These are phyloP conservation scores for Rhagium mordax DNA, from an alignment of 2,888 invertebrate genomes.

Conservation along the genomic window DNA sequence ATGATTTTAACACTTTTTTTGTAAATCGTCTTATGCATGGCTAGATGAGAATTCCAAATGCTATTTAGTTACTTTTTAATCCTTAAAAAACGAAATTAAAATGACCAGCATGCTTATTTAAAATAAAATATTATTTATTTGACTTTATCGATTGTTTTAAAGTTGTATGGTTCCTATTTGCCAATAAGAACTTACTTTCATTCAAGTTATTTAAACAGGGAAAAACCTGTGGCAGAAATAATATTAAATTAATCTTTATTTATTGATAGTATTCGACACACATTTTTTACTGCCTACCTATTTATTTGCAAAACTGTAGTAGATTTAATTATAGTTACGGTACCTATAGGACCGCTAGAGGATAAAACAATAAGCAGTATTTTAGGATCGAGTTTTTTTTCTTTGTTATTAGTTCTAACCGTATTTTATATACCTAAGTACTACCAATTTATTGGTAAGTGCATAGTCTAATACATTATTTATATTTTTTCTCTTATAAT, in stretches of 20 bases:
- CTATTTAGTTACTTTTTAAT: constrained; percentile 35
- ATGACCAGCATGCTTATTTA: no score
- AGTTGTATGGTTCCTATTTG: no score
- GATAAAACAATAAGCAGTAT: background rate
- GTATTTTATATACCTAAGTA: no score
- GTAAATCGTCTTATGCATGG: constrained; percentile 37
- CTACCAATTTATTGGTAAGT: no score
- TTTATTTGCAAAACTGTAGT: background rate
- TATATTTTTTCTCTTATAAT: no score
- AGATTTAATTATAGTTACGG: background rate
- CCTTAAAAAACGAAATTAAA: background rate
- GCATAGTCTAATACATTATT: no score
- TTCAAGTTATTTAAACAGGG: background rate
- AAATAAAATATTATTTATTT: constrained; percentile 6
- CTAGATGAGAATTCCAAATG: constrained; percentile 39
- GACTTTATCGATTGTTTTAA: no score
- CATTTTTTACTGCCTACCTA: background rate
- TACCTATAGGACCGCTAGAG: background rate
- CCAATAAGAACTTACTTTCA: no score
- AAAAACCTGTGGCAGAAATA: background rate
- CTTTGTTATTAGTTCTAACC: no score
- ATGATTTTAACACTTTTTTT: constrained; percentile 37
- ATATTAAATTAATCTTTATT: background rate
- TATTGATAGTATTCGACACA: background rate
- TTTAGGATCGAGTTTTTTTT: background rate